Conservation (phyloP, 2,888 invertebrate species). For the Campoplex capitator region DNA sequence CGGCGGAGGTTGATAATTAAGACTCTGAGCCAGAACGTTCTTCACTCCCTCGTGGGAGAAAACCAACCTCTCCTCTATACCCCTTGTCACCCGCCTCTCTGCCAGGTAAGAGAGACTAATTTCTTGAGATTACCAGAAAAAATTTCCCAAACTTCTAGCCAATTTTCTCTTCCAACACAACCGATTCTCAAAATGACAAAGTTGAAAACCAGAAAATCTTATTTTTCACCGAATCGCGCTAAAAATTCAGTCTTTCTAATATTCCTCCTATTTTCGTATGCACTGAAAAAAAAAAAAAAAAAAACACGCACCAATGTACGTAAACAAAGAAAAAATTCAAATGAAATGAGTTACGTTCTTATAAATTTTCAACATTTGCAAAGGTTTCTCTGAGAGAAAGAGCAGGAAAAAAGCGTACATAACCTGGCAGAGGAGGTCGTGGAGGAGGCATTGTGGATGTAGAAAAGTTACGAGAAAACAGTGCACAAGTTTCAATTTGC, state of each 20-base stretch:
- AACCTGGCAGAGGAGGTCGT: neutral
- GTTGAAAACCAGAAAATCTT: conserved; percentile 15
- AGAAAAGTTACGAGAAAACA: conserved; percentile 14
- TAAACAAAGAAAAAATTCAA: neutral
- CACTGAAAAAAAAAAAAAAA: neutral
- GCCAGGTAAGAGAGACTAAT: conserved; percentile 70
- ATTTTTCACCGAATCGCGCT: neutral
- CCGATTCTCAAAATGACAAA: conserved; percentile 10
- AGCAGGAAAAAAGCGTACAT: neutral
- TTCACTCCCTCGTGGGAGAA: conserved; percentile 26
- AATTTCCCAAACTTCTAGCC: conserved; percentile 69
- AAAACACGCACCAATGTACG: neutral
- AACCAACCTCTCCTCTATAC: neutral
- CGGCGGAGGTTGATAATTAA: conserved; percentile 70
- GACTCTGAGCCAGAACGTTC: conserved; percentile 59
- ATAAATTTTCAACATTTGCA: neutral
- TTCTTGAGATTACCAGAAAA: conserved; percentile 75
- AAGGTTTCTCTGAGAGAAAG: neutral
- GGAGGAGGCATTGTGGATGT: neutral
- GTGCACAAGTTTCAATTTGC: conserved; percentile 14
- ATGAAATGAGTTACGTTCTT: neutral
- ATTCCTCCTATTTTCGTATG: neutral
- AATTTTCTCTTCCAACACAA: conserved; percentile 55
- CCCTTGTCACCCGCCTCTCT: neutral
- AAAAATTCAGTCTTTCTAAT: neutral